phyloP scores from a whole-genome alignment of 2,113 vertebrate species.

The Apeltes quadracus region DNA sequence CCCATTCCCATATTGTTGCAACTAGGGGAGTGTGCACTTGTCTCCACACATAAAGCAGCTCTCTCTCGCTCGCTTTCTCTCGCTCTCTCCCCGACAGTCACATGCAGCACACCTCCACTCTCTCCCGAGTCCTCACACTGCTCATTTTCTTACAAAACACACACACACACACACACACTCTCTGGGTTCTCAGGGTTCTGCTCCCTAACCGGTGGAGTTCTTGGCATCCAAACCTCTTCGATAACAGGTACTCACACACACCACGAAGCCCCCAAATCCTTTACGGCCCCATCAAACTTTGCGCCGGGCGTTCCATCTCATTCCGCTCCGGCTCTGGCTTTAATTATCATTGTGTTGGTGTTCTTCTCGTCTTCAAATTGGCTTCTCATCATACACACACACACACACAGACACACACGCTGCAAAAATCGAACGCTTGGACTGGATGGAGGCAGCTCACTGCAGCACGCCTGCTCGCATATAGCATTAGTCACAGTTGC shows the following conservation, averaged over 20 bases:
- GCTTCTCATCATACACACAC: slow-evolving; percentile 2
- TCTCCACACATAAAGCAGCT: slow-evolving; percentile 31
- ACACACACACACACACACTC: slow-evolving; percentile 13
- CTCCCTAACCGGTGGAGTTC: slow-evolving; percentile 17
- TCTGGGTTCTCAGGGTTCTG: slow-evolving; percentile 12
- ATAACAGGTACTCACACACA: slow-evolving; percentile 59
- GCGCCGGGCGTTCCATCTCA: slow-evolving; percentile 35
- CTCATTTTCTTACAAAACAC: slow-evolving; percentile 3
- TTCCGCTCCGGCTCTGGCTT: slow-evolving; percentile 30
- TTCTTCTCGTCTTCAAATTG: background rate
- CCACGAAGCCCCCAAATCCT: slow-evolving; percentile 51
- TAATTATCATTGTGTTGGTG: slow-evolving; percentile 15
- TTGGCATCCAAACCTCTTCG: slow-evolving; percentile 10
- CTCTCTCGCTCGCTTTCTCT: slow-evolving; percentile 10
- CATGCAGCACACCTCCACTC: slow-evolving; percentile 68
- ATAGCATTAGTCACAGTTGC: slow-evolving; percentile 78
- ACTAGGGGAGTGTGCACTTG: slow-evolving; percentile 22
- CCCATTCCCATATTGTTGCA: slow-evolving; percentile 18
- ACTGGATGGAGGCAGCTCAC: slow-evolving; percentile 64
- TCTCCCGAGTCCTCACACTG: slow-evolving; percentile 64
- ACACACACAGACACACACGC: slow-evolving; percentile 9
- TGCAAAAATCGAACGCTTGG: slow-evolving; percentile 23
- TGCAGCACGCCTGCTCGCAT: slow-evolving; percentile 74
- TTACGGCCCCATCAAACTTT: slow-evolving; percentile 63
- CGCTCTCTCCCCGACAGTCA: slow-evolving; percentile 47